Base-by-base conservation (phyloP, 2,113 vertebrate genomes). In the Scartelaos histophorus region DNA sequence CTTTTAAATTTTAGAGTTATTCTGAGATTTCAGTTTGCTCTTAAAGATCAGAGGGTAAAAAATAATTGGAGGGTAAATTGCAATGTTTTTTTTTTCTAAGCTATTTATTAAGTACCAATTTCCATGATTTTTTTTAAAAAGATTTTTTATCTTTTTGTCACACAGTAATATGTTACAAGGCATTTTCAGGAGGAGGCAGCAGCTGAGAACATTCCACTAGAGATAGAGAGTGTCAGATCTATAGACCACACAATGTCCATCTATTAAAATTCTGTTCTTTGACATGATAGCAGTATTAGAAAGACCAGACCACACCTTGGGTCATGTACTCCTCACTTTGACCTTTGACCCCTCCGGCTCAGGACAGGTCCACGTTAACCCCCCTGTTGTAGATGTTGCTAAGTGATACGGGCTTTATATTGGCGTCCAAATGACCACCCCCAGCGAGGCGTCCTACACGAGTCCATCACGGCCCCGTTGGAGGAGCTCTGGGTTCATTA, bases 401-500 rank as follows among this genome's bases (percentile, higher is more conserved):
- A 43, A 43, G 22, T 22, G 74, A 81, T 82, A 73, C 34, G 51
- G 46, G 67, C 74, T 69, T 70, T 78, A 78, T 73, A 68, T 12
- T 65, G 74, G 69, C 61, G 21, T 80, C 79, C 56, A 70, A 78
- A 81, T 67, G 81, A 74, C 78, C 81, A 15, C 24, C 25, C 7
- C 78, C 76, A 82, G 80, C 82, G 82, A 85, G 73, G 70, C 49
- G 35, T 83, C 78, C 69, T 73, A 73, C 38, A 46, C 46, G 66
- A 83, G 79, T 65, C 74, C 77, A 86, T 90, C 84, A 82, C 74
- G 78, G 74, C 46, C 13, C 51, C 1, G 7, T 5, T 57, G 78
- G 72, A 5, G 9, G 57, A 35, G 53, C 11, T 74, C 62, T 73
- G 76, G 78, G 84, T 88, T 90, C 87, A 91, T 91, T 92, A 90